Conservation (phyloP, 2,113 vertebrate species). For the Spermophilus dauricus region DNA sequence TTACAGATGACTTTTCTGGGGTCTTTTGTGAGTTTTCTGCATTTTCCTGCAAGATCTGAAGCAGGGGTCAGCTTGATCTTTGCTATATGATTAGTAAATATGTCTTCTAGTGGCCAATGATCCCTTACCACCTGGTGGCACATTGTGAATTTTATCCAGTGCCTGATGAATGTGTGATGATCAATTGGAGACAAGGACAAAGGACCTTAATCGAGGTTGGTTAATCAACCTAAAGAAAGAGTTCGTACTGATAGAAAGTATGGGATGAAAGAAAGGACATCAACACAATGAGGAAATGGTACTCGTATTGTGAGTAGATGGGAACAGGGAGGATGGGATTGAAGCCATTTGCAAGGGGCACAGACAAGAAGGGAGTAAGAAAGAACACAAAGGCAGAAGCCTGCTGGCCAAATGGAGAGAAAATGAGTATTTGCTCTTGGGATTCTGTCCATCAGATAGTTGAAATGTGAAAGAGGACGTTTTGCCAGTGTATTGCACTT, state of each 20-base stretch:
- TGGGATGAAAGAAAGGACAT: neutral
- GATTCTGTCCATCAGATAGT: neutral
- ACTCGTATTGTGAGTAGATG: neutral
- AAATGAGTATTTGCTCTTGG: neutral
- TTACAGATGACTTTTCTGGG: neutral
- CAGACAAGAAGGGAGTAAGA: neutral
- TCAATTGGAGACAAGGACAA: neutral
- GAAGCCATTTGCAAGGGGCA: neutral
- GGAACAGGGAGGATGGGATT: neutral
- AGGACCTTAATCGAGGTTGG: neutral
- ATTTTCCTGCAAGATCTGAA: neutral
- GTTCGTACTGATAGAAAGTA: neutral
- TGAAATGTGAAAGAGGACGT: constrained; percentile 48
- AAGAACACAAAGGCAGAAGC: neutral
- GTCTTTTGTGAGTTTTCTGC: constrained; percentile 7
- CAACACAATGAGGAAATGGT: neutral
- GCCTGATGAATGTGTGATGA: neutral
- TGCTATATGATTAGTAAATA: neutral
- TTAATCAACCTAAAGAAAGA: constrained; percentile 5
- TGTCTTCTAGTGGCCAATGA: neutral
- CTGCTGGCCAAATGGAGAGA: neutral
- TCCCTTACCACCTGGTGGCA: neutral
- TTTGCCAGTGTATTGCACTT: neutral
- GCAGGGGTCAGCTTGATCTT: neutral
- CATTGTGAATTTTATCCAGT: neutral